Evolutionary conservation across 2,888 invertebrate genomes (phyloP).

Genomic region (Listrodromus nycthemerus): DNA sequence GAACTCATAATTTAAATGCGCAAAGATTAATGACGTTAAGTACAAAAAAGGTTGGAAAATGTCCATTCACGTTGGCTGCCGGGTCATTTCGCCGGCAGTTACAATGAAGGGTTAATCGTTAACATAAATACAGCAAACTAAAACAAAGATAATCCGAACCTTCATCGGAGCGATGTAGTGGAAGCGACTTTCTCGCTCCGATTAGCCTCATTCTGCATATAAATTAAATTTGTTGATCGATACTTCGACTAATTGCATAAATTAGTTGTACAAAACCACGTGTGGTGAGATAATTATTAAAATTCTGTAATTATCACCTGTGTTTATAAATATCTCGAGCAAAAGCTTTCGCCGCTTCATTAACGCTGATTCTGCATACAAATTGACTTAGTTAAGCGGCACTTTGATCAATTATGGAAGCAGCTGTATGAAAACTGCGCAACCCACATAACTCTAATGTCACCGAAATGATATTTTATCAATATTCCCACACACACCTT

Average conservation of each 20-base stretch:
- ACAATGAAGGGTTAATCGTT: background rate
- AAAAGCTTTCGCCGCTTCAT: background rate
- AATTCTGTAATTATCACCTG: background rate
- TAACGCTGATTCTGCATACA: constrained; percentile 9
- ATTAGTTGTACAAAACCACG: background rate
- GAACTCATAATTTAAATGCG: too few species aligned
- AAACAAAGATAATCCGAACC: background rate
- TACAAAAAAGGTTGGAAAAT: background rate
- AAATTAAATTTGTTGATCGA: background rate
- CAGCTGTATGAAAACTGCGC: background rate
- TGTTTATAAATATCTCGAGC: background rate
- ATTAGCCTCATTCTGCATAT: background rate
- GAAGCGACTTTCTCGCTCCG: background rate
- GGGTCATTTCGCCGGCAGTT: background rate
- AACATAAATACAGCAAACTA: background rate
- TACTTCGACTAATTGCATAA: background rate
- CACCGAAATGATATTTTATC: background rate
- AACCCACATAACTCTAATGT: background rate
- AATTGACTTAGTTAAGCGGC: background rate
- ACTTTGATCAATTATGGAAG: background rate
- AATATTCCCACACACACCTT: background rate
- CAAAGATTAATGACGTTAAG: background rate
- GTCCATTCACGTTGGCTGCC: background rate
- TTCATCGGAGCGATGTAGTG: background rate
- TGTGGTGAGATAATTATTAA: background rate